Evolutionary conservation across 2,797 vertebrate species (phyloP), one percentile per base, ranked within the genome.

Genomic region (Streptopelia turtur): DNA sequence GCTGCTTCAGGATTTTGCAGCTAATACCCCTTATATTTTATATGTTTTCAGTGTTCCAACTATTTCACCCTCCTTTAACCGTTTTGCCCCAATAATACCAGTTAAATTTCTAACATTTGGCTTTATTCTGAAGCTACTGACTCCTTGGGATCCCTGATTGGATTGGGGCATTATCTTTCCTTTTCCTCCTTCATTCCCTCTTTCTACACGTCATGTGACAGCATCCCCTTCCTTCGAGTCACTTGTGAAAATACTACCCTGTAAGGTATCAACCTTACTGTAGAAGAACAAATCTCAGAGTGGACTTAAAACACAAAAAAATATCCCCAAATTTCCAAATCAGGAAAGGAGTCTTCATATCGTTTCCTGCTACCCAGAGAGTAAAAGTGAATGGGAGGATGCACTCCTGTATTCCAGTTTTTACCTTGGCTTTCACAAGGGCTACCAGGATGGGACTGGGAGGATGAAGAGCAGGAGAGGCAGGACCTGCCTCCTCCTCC

Each of bases 351-450:
- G 5, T 12, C 47, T 9, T 17, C 43, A 9, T 2, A 35, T 57
- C 47, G 55, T 55, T 91, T 86, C 59, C 31, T 57, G 25, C 69
- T 53, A 4, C 39, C 76, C 24, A 63, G 41, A 89, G 77, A 79
- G 30, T 16, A 55, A 33, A 23, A 7, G 2, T 37, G 41, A 70
- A 35, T 31, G 52, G 14, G 17, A 83, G 57, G 61, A 41, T 25
- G 23, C 25, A 4, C 12, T 27, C 71, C 55, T 75, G 4, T 41
- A 33, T 57, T 77, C 18, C 23, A 5, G 1, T 78, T 94, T 74
- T 94, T 95, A 95, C 96, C 93, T 90, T 52, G 72, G 68, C 76
- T 93, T 87, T 84, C 93, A 71, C 39, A 47, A 50, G 87, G 83
- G n/a, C 23, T 16, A 3, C 65, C 55, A 49, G 87, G 33, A 10